Conservation (phyloP, 2,888 invertebrate species). For the Tetranychus truncatus region DNA sequence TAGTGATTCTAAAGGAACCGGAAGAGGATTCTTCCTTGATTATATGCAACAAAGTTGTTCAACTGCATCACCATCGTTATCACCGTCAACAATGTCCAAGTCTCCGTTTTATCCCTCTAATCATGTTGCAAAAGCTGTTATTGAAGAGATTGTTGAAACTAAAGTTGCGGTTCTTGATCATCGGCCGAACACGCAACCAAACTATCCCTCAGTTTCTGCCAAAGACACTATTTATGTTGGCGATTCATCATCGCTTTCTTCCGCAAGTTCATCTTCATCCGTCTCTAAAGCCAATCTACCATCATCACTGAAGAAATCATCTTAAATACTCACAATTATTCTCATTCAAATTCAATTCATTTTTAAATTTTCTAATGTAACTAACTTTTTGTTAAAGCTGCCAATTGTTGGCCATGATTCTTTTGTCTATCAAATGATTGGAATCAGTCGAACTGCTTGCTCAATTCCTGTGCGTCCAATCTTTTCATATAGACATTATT, state of each 20-base stretch:
- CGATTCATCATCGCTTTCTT: not conserved
- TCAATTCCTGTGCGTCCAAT: too few relatives aligned
- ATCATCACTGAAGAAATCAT: not conserved
- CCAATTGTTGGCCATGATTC: too few relatives aligned
- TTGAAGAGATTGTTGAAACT: slow-evolving; percentile 19
- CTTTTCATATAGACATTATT: too few relatives aligned
- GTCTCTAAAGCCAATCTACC: not conserved
- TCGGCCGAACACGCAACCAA: not conserved
- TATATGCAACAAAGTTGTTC: slow-evolving; percentile 22
- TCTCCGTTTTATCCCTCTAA: slow-evolving; percentile 20
- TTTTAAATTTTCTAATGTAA: too few relatives aligned
- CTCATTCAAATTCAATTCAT: too few relatives aligned
- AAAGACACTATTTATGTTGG: slow-evolving; percentile 2
- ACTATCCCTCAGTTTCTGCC: slow-evolving; percentile 4
- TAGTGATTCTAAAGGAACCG: slow-evolving; percentile 23
- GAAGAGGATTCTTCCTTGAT: slow-evolving; percentile 26
- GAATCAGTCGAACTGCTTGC: too few relatives aligned
- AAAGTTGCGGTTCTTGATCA: slow-evolving; percentile 17
- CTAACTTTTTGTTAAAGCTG: too few relatives aligned
- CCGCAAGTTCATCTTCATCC: not conserved
- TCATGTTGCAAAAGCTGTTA: slow-evolving; percentile 17
- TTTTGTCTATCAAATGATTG: too few relatives aligned
- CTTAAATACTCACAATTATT: not conserved
- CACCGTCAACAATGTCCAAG: not conserved
- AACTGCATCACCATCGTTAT: not conserved